Evolutionary conservation across 2,113 vertebrate species (phyloP), one percentile per base, ranked within the genome.

Genomic region (Megalops atlanticus): DNA sequence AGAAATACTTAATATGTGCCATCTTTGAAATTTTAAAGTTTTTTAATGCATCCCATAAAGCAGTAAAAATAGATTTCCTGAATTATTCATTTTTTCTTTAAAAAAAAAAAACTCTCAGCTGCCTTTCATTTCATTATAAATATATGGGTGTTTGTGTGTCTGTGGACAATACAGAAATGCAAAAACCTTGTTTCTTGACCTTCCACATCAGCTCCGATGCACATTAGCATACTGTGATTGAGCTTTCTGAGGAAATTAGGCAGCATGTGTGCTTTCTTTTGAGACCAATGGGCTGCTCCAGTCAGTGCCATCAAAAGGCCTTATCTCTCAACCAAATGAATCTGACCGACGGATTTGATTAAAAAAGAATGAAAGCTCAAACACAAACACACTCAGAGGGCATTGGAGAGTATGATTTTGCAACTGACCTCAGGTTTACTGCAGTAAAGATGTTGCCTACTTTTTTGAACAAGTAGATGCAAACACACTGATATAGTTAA

Each of bases 401-500:
- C 24, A 64, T 78, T 88, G 76, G 88, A 72, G 31, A 81, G 40
- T 41, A 49, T 82, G 81, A 76, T 69, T 33, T 85, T 73, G 54
- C 24, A 3, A 82, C 83, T 89, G 91, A 91, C 92, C 92, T 91
- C 93, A 90, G 88, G 88, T 93, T 92, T 93, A 91, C 92, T 80
- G 16, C 74, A 52, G 64, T 35, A 79, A 47, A 79, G 64, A 40
- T 31, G 11, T 45, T 18, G 35, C 27, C 16, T 18, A 27, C 45
- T 31, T 35, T 45, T 70, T 16, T 31, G 21, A 64, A 21, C 16
- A 52, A 75, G 43, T 58, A 58, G 74, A 45, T 70, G 71, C 41
- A 70, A 33, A 72, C 68, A 74, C 45, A 33, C 75, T 68, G 33
- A 68, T 73, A 47, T 36, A 69, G 41, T 72, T 31, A 54, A 33